phyloP scores from a whole-genome alignment of 2,888 invertebrate genomes.

The Synanthedon vespiformis region DNA sequence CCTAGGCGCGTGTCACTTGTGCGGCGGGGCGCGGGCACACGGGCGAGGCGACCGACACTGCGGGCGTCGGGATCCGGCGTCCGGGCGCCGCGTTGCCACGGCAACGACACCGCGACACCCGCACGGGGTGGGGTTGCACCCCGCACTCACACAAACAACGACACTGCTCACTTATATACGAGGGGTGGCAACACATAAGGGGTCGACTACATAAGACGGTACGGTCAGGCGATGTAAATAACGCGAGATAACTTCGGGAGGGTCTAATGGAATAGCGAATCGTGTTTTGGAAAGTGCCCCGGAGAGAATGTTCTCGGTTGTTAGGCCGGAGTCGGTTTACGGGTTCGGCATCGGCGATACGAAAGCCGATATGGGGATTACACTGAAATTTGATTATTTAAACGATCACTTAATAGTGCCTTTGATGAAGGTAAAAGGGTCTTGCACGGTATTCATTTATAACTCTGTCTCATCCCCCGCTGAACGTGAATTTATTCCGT shows the following conservation, averaged over 20 bases:
- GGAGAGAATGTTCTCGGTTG: constrained; percentile 59
- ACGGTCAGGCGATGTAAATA: constrained; percentile 70
- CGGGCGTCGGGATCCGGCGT: constrained; percentile 73
- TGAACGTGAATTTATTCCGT: no score
- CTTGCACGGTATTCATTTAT: constrained; percentile 4
- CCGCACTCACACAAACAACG: constrained; percentile 24
- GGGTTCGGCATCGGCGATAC: constrained; percentile 33
- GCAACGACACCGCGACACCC: constrained; percentile 69
- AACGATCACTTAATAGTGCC: constrained; percentile 33
- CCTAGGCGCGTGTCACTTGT: constrained; percentile 68
- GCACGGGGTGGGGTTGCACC: constrained; percentile 8
- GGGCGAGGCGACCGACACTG: constrained; percentile 70
- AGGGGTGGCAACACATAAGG: constrained; percentile 40
- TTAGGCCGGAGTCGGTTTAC: constrained; percentile 26
- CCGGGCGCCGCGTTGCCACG: constrained; percentile 72
- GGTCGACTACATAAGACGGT: constrained; percentile 61
- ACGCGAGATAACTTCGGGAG: constrained; percentile 66
- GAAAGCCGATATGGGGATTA: constrained; percentile 63
- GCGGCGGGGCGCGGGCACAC: constrained; percentile 45
- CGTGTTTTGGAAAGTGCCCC: constrained; percentile 65
- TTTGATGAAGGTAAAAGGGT: constrained; percentile 1
- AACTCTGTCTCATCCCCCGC: constrained; percentile 21
- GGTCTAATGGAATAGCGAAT: constrained; percentile 69
- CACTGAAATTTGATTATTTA: constrained; percentile 54
- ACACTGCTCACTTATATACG: constrained; percentile 53